Percentiles rank a stretch among this genome's conserved stretches.
Conservation (phyloP, 2,113 vertebrate species). For the Naja naja region DNA sequence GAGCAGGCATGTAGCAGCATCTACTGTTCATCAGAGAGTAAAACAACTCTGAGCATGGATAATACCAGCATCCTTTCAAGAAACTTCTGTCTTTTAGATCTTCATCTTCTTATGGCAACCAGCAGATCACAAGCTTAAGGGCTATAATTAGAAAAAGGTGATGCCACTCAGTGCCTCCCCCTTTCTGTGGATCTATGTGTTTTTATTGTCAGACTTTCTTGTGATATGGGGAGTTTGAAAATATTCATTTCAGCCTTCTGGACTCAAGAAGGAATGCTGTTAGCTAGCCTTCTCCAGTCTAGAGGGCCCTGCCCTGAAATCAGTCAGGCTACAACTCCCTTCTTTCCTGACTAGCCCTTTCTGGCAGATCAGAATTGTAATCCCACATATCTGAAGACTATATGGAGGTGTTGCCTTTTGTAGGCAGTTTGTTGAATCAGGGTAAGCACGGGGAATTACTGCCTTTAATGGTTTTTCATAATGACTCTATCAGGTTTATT, state of each 20-base stretch:
- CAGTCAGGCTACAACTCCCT: background rate
- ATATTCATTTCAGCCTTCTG: slow-evolving; percentile 32
- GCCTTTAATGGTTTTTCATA: slow-evolving; percentile 12
- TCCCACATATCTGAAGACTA: background rate
- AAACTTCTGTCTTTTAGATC: slow-evolving; percentile 62
- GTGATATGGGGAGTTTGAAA: slow-evolving; percentile 48
- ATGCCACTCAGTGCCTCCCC: slow-evolving; percentile 47
- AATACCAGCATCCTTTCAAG: slow-evolving; percentile 51
- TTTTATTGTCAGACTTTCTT: slow-evolving; percentile 9
- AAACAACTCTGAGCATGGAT: slow-evolving; percentile 47
- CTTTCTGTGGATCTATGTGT: slow-evolving; percentile 45
- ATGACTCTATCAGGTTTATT: slow-evolving; percentile 1
- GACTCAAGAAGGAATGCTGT: background rate
- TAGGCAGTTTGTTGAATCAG: background rate
- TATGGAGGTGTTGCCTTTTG: slow-evolving; percentile 23
- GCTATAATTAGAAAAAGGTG: slow-evolving; percentile 62
- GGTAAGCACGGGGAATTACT: background rate
- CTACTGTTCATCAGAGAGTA: slow-evolving; percentile 65
- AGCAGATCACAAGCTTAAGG: slow-evolving; percentile 43
- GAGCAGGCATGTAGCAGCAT: slow-evolving; percentile 60
- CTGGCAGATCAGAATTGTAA: background rate
- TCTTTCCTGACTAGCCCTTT: background rate
- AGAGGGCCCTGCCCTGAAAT: background rate
- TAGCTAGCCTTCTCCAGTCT: background rate
- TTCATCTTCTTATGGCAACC: slow-evolving; percentile 60